Evolutionary conservation across 2,113 vertebrate genomes (phyloP).

Genomic region (Stictonetta naevosa): DNA sequence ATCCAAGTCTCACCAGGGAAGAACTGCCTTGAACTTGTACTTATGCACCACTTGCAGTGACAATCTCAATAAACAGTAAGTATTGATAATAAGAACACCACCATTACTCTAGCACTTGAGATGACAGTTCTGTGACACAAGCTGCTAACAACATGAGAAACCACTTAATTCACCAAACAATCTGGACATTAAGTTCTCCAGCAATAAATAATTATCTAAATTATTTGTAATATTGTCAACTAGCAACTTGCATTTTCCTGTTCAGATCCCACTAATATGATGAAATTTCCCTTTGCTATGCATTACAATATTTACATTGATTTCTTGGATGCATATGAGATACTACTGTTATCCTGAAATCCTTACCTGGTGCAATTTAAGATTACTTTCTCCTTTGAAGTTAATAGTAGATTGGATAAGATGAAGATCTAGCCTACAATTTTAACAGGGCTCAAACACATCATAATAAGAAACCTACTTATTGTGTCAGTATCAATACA

Average conservation of each 20-base stretch:
- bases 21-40: neutral
- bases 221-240: slow-evolving; percentile 29
- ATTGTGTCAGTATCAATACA: neutral
- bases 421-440: neutral
- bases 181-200: neutral
- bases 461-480: neutral
- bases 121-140: neutral
- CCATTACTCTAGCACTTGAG: neutral
- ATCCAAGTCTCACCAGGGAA: neutral
- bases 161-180: slow-evolving; percentile 34
- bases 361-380: neutral
- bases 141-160: slow-evolving; percentile 22
- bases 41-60: neutral
- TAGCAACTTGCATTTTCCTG: neutral
- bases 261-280: neutral
- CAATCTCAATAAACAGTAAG: slow-evolving; percentile 20
- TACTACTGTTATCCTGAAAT: neutral
- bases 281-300: neutral
- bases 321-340: neutral
- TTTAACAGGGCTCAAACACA: neutral
- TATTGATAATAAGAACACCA: slow-evolving; percentile 11
- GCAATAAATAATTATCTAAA: slow-evolving; percentile 36
- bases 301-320: neutral
- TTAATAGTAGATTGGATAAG: neutral
- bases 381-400: neutral